Evolutionary conservation across 2,113 vertebrate species (phyloP).

Genomic region (Paracyprichromis sp.): DNA sequence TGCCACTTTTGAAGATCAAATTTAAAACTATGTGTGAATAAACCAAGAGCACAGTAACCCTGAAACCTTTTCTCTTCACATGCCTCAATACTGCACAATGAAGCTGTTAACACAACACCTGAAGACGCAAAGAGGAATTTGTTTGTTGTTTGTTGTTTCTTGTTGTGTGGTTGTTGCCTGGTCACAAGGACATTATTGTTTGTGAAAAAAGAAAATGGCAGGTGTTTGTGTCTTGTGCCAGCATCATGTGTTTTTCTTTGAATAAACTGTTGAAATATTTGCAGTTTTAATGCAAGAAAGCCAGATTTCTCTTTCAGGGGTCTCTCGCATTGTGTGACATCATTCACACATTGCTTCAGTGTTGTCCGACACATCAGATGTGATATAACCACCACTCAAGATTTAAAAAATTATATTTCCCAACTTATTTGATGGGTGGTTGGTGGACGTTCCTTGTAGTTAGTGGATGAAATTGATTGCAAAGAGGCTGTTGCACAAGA

Average conservation of each 20-base stretch:
- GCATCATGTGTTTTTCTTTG: not conserved
- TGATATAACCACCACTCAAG: not conserved
- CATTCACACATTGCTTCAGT: not conserved
- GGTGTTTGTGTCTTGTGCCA: not conserved
- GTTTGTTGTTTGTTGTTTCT: not conserved
- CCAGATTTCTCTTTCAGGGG: not conserved
- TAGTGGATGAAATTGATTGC: not conserved
- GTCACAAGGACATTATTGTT: not conserved
- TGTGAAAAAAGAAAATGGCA: not conserved
- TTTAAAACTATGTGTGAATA: slow-evolving; percentile 16
- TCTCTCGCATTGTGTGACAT: not conserved
- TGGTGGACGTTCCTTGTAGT: not conserved
- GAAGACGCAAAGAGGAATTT: not conserved
- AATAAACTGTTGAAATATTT: not conserved
- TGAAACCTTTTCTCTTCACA: not conserved
- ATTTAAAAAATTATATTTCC: not conserved
- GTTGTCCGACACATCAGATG: not conserved
- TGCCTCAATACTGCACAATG: not conserved
- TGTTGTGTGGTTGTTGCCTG: not conserved
- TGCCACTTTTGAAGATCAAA: slow-evolving; percentile 21
- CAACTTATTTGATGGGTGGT: not conserved
- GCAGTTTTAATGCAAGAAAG: not conserved
- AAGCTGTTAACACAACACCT: not conserved
- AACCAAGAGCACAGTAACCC: not conserved
- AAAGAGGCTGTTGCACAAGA: not conserved